Base-by-base conservation (phyloP, 1,140 invertebrate species). In the Drosophila chauvacae region DNA sequence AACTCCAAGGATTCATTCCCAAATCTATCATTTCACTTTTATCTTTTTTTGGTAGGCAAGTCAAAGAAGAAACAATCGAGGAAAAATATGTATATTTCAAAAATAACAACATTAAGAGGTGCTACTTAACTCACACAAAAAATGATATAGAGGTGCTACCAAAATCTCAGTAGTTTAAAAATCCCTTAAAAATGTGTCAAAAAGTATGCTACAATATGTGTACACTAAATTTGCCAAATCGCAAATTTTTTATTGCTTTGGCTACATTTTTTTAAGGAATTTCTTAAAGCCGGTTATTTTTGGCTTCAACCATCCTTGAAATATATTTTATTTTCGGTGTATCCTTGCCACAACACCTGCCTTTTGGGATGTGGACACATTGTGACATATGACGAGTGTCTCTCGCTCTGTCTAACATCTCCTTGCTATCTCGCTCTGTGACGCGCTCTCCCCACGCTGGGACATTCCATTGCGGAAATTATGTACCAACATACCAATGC, bases 381-480 rank as follows among this genome's bases (percentile, higher is more conserved):
- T 72, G 69, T 72, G 69, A 72, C 69, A 72, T 59, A 59, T 59
- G 69, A 72, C 69, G 66, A 72, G 66, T 71, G 53, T 72, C 69
- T 48, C 30, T 18, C 35, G 13, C 41, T 48, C 39, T 42, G 18
- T 59, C 62, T 45, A 56, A 56, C 35, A 39, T 37, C 20, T 14
- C 18, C 33, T 37, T n/a, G 33, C 42, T 35, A 47, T 57, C 26
- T 45, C 50, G 39, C 18, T 48, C 23, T 28, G 13, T 14, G 9
- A 14, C 14, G 59, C 20, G 33, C 56, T 30, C 16, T 44, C 16
- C 39, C 47, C 50, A 74, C 47, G 74, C 69, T 59, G 76, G 70
- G 51, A 81, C 73, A 80, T 82, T 64, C 61, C 80, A 66, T 53
- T 77, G 81, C 81, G 77, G 77, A 85, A 81, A 84, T 77, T 69